A percentile compares a stretch with the other conserved stretches of the same genome.
Conservation (phyloP, 2,797 vertebrate genomes). For the Acrocephalus scirpaceus region DNA sequence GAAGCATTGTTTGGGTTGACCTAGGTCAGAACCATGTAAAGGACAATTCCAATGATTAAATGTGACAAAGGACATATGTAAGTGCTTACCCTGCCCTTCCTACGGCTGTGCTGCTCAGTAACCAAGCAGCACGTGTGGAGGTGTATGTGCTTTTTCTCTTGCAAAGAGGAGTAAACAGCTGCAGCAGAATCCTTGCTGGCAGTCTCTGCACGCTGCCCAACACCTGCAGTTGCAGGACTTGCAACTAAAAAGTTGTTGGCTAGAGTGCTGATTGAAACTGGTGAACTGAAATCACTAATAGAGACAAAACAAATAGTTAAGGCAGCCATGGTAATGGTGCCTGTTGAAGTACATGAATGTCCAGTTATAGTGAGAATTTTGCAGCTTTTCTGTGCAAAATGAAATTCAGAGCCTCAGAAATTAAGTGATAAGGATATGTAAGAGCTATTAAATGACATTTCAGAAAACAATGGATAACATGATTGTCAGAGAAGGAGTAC, state of each 20-base stretch:
- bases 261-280: neutral
- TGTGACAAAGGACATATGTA: neutral
- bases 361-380: neutral
- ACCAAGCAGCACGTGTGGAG: neutral
- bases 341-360: neutral
- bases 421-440: neutral
- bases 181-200: neutral
- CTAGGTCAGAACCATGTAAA: neutral
- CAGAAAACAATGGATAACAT: neutral
- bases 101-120: neutral
- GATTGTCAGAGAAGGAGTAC: neutral
- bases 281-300: neutral
- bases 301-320: neutral
- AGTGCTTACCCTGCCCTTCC: neutral
- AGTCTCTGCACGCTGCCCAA: neutral
- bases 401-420: neutral
- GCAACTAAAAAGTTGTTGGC: neutral
- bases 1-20: neutral
- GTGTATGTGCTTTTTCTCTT: rapidly evolving
- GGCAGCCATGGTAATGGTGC: neutral
- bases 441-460: neutral
- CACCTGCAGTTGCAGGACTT: neutral
- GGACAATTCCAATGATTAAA: neutral
- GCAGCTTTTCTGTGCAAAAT: neutral
- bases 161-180: neutral